Percentiles rank a stretch among this genome's conserved stretches.
Conservation (phyloP, 2,797 vertebrate species). For the Taeniopygia guttata region DNA sequence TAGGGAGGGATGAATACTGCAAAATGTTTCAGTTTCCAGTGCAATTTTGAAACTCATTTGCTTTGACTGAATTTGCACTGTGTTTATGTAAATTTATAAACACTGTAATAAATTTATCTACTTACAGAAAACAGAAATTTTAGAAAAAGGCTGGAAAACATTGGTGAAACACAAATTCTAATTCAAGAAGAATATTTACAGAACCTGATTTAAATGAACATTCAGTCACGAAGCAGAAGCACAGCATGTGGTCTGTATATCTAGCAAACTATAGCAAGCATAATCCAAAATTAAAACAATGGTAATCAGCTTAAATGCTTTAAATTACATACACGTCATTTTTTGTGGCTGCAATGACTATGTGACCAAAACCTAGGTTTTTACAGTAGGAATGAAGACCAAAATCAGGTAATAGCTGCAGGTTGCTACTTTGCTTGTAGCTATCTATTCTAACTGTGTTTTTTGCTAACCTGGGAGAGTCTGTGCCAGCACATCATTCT, state of each 20-base stretch:
- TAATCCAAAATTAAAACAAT: not conserved
- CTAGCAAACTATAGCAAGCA: not conserved
- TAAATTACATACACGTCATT: not conserved
- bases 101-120: conserved; percentile 61
- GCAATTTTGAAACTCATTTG: conserved; percentile 59
- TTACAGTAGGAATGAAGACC: not conserved
- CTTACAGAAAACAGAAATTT: conserved; percentile 51
- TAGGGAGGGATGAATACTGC: conserved; percentile 45
- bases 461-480: not conserved
- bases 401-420: not conserved
- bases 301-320: not conserved
- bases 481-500: not conserved
- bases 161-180: not conserved
- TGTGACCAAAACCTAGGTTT: not conserved
- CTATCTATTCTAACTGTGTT: not conserved
- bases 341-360: not conserved
- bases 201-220: conserved; percentile 26
- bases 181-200: not conserved
- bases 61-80: conserved; percentile 59
- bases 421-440: not conserved
- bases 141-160: not conserved
- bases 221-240: not conserved
- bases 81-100: conserved; percentile 62
- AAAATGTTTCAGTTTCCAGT: conserved; percentile 58
- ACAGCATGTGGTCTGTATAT: not conserved